phyloP scores from a whole-genome alignment of 2,113 vertebrate genomes.

The Cariama cristata region DNA sequence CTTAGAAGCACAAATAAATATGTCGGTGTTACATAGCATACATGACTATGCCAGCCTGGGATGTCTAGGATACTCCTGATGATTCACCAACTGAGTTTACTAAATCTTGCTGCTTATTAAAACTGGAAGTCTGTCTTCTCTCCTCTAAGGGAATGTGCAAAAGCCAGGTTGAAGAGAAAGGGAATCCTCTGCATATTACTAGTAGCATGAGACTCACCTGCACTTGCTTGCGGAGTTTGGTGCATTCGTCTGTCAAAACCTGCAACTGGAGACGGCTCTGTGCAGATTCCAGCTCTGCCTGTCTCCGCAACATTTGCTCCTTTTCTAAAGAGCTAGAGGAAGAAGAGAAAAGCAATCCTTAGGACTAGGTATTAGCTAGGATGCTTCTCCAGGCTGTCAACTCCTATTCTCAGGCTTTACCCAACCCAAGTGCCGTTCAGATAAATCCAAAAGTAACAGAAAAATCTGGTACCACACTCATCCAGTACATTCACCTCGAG shows the following conservation, averaged over 20 bases:
- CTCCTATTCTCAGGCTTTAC: not conserved
- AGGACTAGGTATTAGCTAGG: not conserved
- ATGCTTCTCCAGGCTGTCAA: not conserved
- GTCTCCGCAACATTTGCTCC: constrained; percentile 85
- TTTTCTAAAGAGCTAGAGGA: constrained; percentile 82
- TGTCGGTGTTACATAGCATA: not conserved
- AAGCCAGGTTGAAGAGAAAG: not conserved
- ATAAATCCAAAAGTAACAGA: not conserved
- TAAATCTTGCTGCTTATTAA: not conserved
- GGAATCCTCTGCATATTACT: not conserved
- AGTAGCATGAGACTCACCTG: constrained; percentile 76
- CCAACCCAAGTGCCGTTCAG: not conserved
- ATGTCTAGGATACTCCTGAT: not conserved
- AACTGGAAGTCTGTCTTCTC: not conserved
- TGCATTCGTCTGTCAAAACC: constrained; percentile 86
- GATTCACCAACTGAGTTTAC: not conserved
- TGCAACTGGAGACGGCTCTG: constrained; percentile 92
- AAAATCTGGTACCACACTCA: not conserved
- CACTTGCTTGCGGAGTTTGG: constrained; percentile 84
- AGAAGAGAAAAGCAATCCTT: not conserved
- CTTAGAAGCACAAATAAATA: not conserved
- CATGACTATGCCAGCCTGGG: not conserved
- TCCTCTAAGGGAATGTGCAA: not conserved
- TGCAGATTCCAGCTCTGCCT: constrained; percentile 91
- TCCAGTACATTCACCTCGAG: not conserved